phyloP scores from a whole-genome alignment of 2,797 vertebrate genomes.

The Okamejei kenojei region DNA sequence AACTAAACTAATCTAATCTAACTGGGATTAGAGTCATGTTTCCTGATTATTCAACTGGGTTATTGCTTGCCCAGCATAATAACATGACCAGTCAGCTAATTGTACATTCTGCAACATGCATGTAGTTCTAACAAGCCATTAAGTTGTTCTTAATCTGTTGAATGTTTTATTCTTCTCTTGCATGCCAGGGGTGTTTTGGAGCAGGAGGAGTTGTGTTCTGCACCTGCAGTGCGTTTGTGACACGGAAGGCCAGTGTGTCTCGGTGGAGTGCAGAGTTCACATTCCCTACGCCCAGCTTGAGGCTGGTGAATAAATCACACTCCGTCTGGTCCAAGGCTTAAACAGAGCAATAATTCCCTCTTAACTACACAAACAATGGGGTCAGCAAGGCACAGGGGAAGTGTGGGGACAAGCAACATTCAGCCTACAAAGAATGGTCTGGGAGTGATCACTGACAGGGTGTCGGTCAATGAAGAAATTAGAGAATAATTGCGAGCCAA shows the following conservation, averaged over 20 bases:
- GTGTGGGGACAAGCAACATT: constrained; percentile 14
- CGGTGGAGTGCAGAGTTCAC: background rate
- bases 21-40: no score
- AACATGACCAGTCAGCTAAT: background rate
- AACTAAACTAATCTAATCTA: no score
- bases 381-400: constrained; percentile 9
- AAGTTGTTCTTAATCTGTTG: background rate
- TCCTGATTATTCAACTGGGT: no score
- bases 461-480: constrained; percentile 3
- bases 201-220: background rate
- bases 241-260: background rate
- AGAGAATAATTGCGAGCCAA: background rate
- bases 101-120: background rate
- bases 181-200: background rate
- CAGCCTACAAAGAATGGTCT: background rate
- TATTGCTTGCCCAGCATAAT: no score
- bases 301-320: constrained; percentile 14
- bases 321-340: background rate
- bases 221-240: background rate
- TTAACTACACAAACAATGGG: constrained; percentile 32
- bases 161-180: background rate
- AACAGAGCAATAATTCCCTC: constrained; percentile 22
- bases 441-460: background rate
- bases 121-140: background rate
- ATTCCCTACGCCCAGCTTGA: background rate